Evolutionary conservation across 1,140 invertebrate species (phyloP).

Genomic region (Cephus cinctus): DNA sequence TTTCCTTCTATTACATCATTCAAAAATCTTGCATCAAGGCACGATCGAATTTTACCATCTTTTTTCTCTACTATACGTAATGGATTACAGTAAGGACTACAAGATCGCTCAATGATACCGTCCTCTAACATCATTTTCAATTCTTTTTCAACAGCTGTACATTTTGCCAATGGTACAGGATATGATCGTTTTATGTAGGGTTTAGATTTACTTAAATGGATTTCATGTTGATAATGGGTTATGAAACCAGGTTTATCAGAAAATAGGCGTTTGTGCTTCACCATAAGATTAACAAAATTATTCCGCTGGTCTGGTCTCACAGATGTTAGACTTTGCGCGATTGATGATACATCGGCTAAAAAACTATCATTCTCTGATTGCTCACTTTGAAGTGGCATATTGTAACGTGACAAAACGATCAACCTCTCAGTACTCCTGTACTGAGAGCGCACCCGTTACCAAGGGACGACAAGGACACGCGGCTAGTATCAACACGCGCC

Average conservation of each 20-base stretch:
- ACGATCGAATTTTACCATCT: constrained; percentile 1
- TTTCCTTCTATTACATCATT: constrained; percentile 12
- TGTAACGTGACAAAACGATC: too few relatives aligned
- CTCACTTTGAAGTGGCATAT: too few relatives aligned
- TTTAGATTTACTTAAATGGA: constrained; percentile 17
- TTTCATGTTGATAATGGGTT: constrained; percentile 15
- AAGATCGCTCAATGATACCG: constrained; percentile 10
- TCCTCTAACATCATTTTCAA: constrained; percentile 1
- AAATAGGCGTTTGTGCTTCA: constrained; percentile 14
- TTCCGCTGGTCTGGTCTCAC: neutral
- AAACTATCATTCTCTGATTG: neutral
- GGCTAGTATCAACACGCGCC: too few relatives aligned
- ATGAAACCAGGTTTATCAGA: constrained; percentile 14
- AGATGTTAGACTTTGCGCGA: neutral
- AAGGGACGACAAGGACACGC: too few relatives aligned
- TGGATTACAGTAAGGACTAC: constrained; percentile 10
- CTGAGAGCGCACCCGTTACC: too few relatives aligned
- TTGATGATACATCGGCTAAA: neutral
- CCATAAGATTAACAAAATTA: too few relatives aligned
- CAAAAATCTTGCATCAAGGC: constrained; percentile 6
- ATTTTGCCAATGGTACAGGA: constrained; percentile 13
- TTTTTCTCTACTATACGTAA: constrained; percentile 6
- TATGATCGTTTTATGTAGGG: constrained; percentile 15
- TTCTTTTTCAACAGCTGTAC: neutral
- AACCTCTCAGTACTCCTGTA: too few relatives aligned